A percentile compares a stretch with the other conserved stretches of the same genome.
Evolutionary conservation across 1,140 invertebrate species (phyloP).

Genomic region (Copidosoma floridanum): DNA sequence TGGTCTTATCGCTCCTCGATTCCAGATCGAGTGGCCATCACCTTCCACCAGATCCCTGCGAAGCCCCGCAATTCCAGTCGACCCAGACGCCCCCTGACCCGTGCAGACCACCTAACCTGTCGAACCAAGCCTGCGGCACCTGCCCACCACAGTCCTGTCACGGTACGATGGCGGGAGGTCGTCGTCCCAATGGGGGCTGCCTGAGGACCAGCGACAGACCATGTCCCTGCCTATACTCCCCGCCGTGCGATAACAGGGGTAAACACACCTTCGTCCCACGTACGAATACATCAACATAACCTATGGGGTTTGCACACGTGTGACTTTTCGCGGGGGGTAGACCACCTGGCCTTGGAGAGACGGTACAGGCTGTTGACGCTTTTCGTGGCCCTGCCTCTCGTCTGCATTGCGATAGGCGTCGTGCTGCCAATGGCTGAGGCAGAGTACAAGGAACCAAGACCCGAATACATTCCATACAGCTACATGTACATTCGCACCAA

Average conservation of each 20-base stretch:
- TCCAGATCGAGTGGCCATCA: not conserved
- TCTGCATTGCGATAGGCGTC: not conserved
- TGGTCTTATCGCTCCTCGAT: not conserved
- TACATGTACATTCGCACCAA: slow-evolving; percentile 36
- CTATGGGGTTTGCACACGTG: not conserved
- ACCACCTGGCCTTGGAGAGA: no score
- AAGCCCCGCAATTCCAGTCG: not conserved
- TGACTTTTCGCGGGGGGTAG: no score
- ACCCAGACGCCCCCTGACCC: not conserved
- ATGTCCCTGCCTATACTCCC: not conserved
- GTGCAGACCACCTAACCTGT: not conserved
- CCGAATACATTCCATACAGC: slow-evolving; percentile 29
- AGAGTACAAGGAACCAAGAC: slow-evolving; percentile 27
- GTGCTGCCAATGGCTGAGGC: not conserved
- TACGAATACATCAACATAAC: no score
- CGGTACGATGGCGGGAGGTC: no score
- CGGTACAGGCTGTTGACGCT: no score
- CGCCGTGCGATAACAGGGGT: no score
- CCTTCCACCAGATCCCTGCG: not conserved
- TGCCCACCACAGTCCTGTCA: not conserved
- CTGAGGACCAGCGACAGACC: not conserved
- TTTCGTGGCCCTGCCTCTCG: not conserved
- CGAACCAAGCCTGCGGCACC: not conserved
- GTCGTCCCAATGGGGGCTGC: no score
- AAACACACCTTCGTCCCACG: no score